Evolutionary conservation across 2,797 vertebrate genomes (phyloP), one percentile per base, ranked within the genome.

Genomic region (Cyclopterus lumpus): DNA sequence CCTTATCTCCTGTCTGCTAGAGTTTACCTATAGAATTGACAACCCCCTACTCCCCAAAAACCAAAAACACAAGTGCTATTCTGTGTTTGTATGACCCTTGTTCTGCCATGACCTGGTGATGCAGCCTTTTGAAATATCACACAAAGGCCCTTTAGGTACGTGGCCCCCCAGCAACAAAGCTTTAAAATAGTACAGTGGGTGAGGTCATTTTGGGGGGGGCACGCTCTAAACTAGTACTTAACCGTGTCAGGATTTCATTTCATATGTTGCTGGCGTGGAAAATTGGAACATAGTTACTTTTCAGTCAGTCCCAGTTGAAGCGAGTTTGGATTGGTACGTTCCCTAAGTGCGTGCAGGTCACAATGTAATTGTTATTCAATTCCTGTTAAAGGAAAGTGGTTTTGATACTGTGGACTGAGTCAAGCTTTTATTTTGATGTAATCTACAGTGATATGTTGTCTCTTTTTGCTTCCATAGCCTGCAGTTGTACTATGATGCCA

Each of bases 11-110:
- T 84, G 76, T 88, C 74, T 93, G 85, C 94, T 91, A 93, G 93
- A 93, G 90, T 93, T 94, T 93, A 94, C 94, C 93, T 93, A 93
- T 95, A 94, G 93, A 95, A 94, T 89, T 90, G 65, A 57, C 44
- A 63, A 60, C 40, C 67, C 54, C 20, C 57, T 38, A 18, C 61
- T 36, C 57, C 40, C 42, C 8, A 62, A 44, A 54, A 40, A 26
- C n/a, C 12, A 26, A 40, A 83, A 85, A 87, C 65, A 79, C 79
- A 89, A 87, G 82, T 89, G 80, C 83, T 83, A 81, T 91, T 89
- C 82, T 91, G 77, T 91, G 84, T 89, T 88, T 90, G 86, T 51
- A 58, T 86, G 83, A 86, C 89, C 80, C 91, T 88, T 91, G 85
- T 93, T 90, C 75, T 18, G 51, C 75, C 66, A 73, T 91, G 90